Evolutionary conservation across 2,888 invertebrate species (phyloP).

Genomic region (Rotaria socialis): DNA sequence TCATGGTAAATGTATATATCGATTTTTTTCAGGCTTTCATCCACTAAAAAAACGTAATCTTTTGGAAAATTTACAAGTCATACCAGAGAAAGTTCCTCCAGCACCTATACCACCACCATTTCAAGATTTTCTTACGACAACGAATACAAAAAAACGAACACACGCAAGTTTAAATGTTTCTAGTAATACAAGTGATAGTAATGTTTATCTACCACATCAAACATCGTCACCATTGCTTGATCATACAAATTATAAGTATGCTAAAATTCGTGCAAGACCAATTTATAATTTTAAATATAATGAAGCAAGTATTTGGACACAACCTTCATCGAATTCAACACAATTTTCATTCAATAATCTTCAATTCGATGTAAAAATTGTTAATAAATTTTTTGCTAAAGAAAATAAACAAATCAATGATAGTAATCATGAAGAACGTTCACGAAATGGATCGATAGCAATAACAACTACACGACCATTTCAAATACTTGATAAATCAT

Average conservation of each 20-base stretch:
- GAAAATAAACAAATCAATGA: not conserved
- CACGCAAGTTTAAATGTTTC: not conserved
- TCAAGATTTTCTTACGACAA: not conserved
- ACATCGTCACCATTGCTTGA: not conserved
- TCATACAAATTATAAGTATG: constrained; percentile 6
- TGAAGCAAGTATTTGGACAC: constrained; percentile 12
- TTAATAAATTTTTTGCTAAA: constrained; percentile 7
- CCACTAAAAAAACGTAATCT: not conserved
- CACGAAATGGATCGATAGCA: not conserved
- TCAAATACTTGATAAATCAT: constrained; percentile 13
- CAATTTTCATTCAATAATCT: not conserved
- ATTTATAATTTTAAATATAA: constrained; percentile 16
- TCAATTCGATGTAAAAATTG: not conserved
- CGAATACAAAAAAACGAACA: not conserved
- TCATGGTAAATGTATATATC: not conserved
- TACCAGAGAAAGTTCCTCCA: not conserved
- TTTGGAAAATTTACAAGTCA: not conserved
- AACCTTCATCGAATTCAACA: not conserved
- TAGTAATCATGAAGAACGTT: not conserved
- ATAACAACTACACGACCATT: not conserved
- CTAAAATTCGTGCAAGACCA: constrained; percentile 14
- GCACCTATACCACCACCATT: not conserved
- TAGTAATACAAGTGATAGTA: not conserved
- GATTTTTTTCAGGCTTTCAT: not conserved
- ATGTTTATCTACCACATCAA: not conserved